These are phyloP conservation scores for Cathartes aura DNA, from an alignment of 2,113 vertebrate genomes.

Conservation along the genomic window DNA sequence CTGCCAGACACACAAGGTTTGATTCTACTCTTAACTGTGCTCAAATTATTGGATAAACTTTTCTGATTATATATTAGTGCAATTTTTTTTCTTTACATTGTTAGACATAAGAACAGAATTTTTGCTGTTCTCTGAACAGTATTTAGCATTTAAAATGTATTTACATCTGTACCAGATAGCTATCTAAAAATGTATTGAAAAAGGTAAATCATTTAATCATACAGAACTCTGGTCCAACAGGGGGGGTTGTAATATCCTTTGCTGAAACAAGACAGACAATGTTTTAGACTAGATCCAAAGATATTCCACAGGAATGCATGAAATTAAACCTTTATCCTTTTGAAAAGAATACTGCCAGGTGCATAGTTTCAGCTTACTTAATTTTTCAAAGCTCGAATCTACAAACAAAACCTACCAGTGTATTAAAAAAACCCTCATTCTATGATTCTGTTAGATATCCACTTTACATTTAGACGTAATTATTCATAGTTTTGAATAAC, in stretches of 20 bases:
- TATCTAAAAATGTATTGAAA: neutral
- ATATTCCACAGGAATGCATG: neutral
- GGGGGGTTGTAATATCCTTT: neutral
- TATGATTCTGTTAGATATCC: neutral
- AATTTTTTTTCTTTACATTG: neutral
- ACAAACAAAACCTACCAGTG: neutral
- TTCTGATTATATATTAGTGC: neutral
- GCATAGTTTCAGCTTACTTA: neutral
- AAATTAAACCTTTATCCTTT: neutral
- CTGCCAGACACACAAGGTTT: neutral
- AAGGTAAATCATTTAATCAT: neutral
- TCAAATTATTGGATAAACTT: neutral
- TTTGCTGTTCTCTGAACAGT: neutral
- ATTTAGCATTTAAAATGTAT: neutral
- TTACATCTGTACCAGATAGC: neutral
- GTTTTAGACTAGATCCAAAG: neutral
- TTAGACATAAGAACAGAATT: neutral
- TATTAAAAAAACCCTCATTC: neutral
- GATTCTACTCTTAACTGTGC: neutral
- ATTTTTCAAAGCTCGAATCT: neutral
- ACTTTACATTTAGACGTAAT: neutral
- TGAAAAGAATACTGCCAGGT: neutral
- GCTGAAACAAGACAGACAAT: neutral
- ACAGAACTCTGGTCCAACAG: neutral
- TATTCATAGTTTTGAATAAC: neutral